Conservation (phyloP, 2,888 invertebrate genomes). For the Neoscelio sp. region DNA sequence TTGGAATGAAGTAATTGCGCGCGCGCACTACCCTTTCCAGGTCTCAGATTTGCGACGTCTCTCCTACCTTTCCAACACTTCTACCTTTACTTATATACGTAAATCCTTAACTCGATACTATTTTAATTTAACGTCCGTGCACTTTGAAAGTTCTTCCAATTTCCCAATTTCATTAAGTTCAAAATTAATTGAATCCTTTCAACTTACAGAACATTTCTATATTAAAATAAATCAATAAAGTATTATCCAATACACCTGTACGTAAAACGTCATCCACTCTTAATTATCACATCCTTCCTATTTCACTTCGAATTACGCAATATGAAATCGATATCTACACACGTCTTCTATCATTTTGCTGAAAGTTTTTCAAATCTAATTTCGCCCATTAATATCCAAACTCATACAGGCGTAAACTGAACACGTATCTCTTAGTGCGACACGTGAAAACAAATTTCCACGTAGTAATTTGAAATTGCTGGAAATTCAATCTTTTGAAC, state of each 20-base stretch:
- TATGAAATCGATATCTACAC: conserved; percentile 16
- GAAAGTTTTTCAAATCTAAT: conserved; percentile 42
- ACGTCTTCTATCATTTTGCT: conserved; percentile 9
- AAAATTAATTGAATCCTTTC: too few relatives aligned
- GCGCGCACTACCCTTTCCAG: too few relatives aligned
- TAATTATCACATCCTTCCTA: conserved; percentile 8
- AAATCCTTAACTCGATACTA: too few relatives aligned
- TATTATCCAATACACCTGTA: background rate
- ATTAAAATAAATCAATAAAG: conserved; percentile 1
- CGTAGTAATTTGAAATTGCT: conserved; percentile 10
- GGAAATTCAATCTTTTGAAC: conserved; percentile 19
- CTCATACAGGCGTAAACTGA: conserved; percentile 47
- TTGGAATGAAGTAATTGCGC: too few relatives aligned
- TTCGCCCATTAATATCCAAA: conserved; percentile 50
- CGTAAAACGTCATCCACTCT: background rate
- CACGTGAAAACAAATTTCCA: conserved; percentile 47
- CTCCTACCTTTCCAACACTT: too few relatives aligned
- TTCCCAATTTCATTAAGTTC: too few relatives aligned
- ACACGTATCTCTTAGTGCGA: conserved; percentile 28
- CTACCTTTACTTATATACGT: too few relatives aligned
- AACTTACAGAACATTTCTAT: too few relatives aligned
- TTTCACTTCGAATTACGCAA: conserved; percentile 11
- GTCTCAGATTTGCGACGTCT: too few relatives aligned
- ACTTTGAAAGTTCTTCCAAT: too few relatives aligned
- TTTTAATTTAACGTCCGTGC: too few relatives aligned